Percentiles rank a stretch among this genome's conserved stretches.
Conservation (phyloP, 1,140 invertebrate genomes). For the Macrotrachela quadricornifera region DNA sequence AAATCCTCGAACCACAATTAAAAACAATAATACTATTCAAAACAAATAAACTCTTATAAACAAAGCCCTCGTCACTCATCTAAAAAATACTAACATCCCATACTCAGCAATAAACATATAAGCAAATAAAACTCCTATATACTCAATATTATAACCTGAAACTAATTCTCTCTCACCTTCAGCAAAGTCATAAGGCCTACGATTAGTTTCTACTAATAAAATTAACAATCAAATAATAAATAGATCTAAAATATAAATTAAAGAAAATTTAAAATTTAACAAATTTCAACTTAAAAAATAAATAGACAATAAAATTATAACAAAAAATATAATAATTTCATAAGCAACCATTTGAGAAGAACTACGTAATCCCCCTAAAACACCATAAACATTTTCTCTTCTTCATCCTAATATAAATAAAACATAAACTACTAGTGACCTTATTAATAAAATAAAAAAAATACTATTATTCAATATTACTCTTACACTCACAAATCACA, state of each 20-base stretch:
- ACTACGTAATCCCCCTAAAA: slow-evolving; percentile 39
- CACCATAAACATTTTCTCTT: slow-evolving; percentile 44
- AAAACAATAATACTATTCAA: too few species aligned
- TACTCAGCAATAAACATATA: slow-evolving; percentile 51
- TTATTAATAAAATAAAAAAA: slow-evolving; percentile 35
- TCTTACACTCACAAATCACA: slow-evolving; percentile 29
- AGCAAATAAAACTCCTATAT: slow-evolving; percentile 42
- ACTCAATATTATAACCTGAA: slow-evolving; percentile 52
- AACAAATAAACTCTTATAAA: too few species aligned
- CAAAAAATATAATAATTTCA: slow-evolving; percentile 39
- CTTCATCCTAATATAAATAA: slow-evolving; percentile 39
- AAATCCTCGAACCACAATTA: too few species aligned
- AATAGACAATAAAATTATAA: slow-evolving; percentile 35
- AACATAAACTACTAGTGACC: slow-evolving; percentile 37
- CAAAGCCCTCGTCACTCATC: too few species aligned
- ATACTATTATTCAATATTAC: slow-evolving; percentile 31
- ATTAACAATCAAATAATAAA: slow-evolving; percentile 36
- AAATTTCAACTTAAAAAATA: slow-evolving; percentile 26
- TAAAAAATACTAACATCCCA: slow-evolving; percentile 11
- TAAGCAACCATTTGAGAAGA: slow-evolving; percentile 46
- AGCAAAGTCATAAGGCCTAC: slow-evolving; percentile 52
- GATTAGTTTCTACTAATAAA: slow-evolving; percentile 46
- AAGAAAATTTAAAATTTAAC: slow-evolving; percentile 15
- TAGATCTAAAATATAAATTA: slow-evolving; percentile 34
- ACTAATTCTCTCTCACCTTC: slow-evolving; percentile 50